Conservation (phyloP, 2,113 vertebrate species). For the Marcusenius ussheri region DNA sequence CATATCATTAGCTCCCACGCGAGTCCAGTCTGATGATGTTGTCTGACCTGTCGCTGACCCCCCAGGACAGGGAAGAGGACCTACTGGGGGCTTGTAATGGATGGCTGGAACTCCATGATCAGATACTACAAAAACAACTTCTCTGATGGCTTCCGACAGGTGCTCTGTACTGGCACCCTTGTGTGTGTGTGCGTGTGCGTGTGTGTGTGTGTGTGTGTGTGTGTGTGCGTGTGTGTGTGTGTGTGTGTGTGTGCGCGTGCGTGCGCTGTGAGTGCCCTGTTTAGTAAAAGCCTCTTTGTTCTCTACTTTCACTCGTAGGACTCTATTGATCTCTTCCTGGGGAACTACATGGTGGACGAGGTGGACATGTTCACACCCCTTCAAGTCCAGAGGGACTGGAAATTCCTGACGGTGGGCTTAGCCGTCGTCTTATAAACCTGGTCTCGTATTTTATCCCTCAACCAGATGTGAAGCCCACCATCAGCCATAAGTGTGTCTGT, state of each 20-base stretch:
- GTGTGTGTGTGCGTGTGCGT: not conserved
- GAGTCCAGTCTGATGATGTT: not conserved
- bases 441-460: not conserved
- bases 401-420: constrained; percentile 83
- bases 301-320: constrained; percentile 59
- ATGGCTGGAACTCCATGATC: constrained; percentile 92
- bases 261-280: not conserved
- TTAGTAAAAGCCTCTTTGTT: not conserved
- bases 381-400: constrained; percentile 81
- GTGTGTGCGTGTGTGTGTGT: too few species aligned
- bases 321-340: constrained; percentile 89
- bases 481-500: not conserved
- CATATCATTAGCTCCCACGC: not conserved
- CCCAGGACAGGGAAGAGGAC: constrained; percentile 91
- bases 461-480: not conserved
- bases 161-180: constrained; percentile 27
- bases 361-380: constrained; percentile 71
- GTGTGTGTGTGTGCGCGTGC: not conserved
- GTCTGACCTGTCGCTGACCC: not conserved
- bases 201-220: not conserved
- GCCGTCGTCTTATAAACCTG: not conserved
- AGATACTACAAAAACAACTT: constrained; percentile 99
- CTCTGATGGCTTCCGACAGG: constrained; percentile 95
- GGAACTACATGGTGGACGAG: constrained; percentile 90
- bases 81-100: constrained; percentile 85